Base-by-base conservation (phyloP, 2,888 invertebrate species). In the Xestia rhomboidea region DNA sequence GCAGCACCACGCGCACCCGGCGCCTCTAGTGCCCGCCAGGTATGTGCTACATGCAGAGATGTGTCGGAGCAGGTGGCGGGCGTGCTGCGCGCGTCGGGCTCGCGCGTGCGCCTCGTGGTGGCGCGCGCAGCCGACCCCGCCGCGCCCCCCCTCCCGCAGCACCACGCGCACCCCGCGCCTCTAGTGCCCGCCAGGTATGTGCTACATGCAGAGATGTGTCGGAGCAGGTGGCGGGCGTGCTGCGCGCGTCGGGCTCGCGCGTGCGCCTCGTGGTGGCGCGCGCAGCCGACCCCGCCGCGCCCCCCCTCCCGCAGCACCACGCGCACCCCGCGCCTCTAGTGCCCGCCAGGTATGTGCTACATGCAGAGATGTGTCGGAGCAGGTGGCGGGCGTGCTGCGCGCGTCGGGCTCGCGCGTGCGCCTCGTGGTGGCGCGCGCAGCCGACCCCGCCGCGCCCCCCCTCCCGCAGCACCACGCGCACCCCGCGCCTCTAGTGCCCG, bases 131-230 rank as follows among this genome's bases (percentile, higher is more conserved):
- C 98, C 41, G 99, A 99, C 94, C 98, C 98, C 86, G 97, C 98
- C 75, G 97, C 97, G 57, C 87, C 90, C 38, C 91, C 81, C 15
- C 63, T 38, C 49, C 57, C 62, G 97, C 97, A 18, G 96, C 38
- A 98, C 74, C 30, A 98, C 74, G 97, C 97, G 44, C 87, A 89
- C 54, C 63, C 97, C 76, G 97, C 97, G 77, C 98, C 98, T 8
- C 94, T 98, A 80, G 98, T 98, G 68, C 98, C 98, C 1, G 97
- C 97, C 73, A 96, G 97, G 97, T 97, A 76, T 18, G 54, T n/a
- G n/a, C n/a, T n/a, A n/a, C n/a, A n/a, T n/a, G n/a, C n/a, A n/a
- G 99, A 99, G 92, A 99, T 99, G 99, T 99, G 99, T 99, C 99
- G 44, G 99, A 99, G 95, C 99, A 99, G 95, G 99, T 99, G 89